Base-by-base conservation (phyloP, 2,888 invertebrate species). In the Platycnemis pennipes region DNA sequence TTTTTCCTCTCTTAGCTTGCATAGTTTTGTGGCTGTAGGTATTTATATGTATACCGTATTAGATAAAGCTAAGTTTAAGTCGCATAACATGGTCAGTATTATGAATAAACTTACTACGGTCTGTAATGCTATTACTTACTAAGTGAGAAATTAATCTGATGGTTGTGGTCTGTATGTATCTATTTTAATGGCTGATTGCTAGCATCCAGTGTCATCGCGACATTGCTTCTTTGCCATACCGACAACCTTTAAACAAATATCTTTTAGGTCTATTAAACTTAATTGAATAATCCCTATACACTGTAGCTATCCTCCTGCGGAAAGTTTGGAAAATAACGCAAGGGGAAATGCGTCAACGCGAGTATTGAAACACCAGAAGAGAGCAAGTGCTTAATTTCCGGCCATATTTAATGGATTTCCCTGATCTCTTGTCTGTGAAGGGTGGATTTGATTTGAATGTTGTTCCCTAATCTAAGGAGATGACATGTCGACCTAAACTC, bases 381-480 rank as follows among this genome's bases (percentile, higher is more conserved):
- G 53, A 42, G 89, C 89, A 89, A 56, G 53, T 89, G 89, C 56
- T 56, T 56, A 11, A 89, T 89, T 89, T 89, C 53, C 89, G 16
- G 31, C 42, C 37, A 19, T 11, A 63, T 42, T 42, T 56, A 89
- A 42, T 89, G 89, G 89, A 56, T 89, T 56, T 37, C 19, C 89
- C 31, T 49, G 46, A 45, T 56, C 56, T 31, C 37, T 31, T 89
- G 37, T 22, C 5, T 5, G 16, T 22, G 77, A 31, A 37, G 42
- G 86, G 86, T 37, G 88, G 88, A 46, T 37, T 37, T 37, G 56
- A 89, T 56, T 89, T 37, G 89, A 45, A 89, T 89, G 45, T 88
- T 88, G 44, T 88, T 88, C 88, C 45, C n/a, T 49, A 49, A 45
- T 88, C 88, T 37, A 45, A 26, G 46, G 26, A 46, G 56, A 89